Evolutionary conservation across 2,113 vertebrate genomes (phyloP), one percentile per base, ranked within the genome.

Genomic region (Neolamprologus sp.): DNA sequence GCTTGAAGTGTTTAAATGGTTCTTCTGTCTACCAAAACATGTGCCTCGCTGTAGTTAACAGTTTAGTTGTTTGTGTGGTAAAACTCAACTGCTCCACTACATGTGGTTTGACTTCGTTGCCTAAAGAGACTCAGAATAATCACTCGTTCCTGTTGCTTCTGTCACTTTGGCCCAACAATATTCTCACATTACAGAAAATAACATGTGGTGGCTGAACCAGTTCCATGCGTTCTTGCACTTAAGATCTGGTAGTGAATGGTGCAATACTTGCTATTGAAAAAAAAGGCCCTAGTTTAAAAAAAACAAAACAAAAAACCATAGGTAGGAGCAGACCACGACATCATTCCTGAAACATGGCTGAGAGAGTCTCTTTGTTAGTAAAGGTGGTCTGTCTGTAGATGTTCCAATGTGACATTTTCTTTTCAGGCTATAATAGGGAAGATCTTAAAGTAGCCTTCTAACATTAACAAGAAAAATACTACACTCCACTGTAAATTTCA

Each of bases 401-500:
- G 83, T 83, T 19, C 49, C 51, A 81, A 81, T 45, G n/a, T 93
- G 87, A 73, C 80, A 94, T 92, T 92, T 91, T 42, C 71, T 78
- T 82, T 26, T 9, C 4, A 14, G 26, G 80, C 65, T 26, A 63
- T 80, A 73, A 80, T 45, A 42, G 81, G 57, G 21, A 3, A 83
- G 53, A 40, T 31, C 54, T 84, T 57, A 85, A 88, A 91, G 81
- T 55, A 40, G 19, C 42, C 55, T 82, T 65, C 54, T 84, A 83
- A 95, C 84, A 84, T 87, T 86, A 94, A 94, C 73, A 90, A 92
- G 84, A 26, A 91, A 89, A 93, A 92, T n/a, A 85, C 88, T 80
- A 40, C 42, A 2, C 57, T 89, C 85, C 82, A 92, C 88, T 79
- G 47, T 81, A 86, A 80, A 83, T 65, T 89, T 79, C 58, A 55